A percentile compares a stretch with the other conserved stretches of the same genome.
These are phyloP conservation scores for Mizuhopecten yessoensis DNA, from an alignment of 1,140 invertebrate species.

Conservation along the genomic window DNA sequence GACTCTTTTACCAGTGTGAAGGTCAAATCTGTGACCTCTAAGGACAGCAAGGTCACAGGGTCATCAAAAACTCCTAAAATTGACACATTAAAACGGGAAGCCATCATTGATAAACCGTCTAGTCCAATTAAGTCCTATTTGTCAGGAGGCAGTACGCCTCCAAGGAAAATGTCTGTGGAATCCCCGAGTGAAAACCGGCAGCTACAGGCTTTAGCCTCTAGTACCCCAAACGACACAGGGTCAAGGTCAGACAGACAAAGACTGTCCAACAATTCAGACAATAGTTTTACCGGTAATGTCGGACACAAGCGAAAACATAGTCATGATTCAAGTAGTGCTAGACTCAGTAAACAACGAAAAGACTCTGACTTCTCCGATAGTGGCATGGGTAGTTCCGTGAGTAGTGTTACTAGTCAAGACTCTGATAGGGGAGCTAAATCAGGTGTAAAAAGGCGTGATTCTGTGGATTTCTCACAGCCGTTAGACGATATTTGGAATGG, in stretches of 20 bases:
- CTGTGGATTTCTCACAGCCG: conserved; percentile 61
- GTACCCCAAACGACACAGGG: neutral
- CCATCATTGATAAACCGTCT: conserved; percentile 53
- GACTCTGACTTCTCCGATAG: conserved; percentile 57
- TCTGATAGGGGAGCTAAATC: neutral
- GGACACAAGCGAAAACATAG: conserved; percentile 59
- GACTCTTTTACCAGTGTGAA: conserved; percentile 54
- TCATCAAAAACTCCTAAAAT: conserved; percentile 52
- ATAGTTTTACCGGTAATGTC: neutral
- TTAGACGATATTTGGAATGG: conserved; percentile 64
- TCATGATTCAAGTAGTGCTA: conserved; percentile 47
- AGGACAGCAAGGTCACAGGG: neutral
- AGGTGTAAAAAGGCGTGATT: conserved; percentile 42
- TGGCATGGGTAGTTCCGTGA: conserved; percentile 54
- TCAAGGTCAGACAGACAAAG: conserved; percentile 29
- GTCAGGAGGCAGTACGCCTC: conserved; percentile 62
- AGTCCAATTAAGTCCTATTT: conserved; percentile 63
- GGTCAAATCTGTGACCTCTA: neutral
- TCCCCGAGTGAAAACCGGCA: conserved; percentile 50
- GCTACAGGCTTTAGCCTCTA: conserved; percentile 2
- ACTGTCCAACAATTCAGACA: conserved; percentile 44
- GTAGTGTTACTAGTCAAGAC: conserved; percentile 53
- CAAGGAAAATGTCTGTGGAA: conserved; percentile 58
- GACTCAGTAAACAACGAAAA: conserved; percentile 51
- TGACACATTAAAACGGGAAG: conserved; percentile 48